Evolutionary conservation across 2,113 vertebrate species (phyloP), one percentile per base, ranked within the genome.

Genomic region (Peromyscus californicus): DNA sequence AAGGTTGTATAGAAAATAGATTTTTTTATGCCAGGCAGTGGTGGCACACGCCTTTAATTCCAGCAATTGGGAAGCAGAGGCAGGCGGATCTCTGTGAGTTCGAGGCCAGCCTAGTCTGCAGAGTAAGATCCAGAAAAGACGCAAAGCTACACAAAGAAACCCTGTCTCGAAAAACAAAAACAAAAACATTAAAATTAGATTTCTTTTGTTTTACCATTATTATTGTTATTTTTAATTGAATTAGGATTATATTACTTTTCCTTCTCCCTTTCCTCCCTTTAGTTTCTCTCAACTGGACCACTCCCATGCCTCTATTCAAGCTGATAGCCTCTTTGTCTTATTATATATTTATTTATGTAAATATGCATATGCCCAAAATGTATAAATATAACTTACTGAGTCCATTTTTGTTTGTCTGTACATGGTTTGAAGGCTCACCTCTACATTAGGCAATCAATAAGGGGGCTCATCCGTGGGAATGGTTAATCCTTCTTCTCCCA

Each of bases 1-100:
- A 97, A 93, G 84, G 29, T 88, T 84, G 15, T 45, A 65, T 65
- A 15, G n/a, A 59, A 94, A 91, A 59, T 94, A 94, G 65, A 93
- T 29, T 76, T 97, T 57, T 51, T 51, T 51, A 51, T 51, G 51
- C 51, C 51, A 51, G 51, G 51, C 51, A 8, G 8, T 51, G 51
- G 51, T 51, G 51, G 51, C 10, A 1, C 51, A 51, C 51, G 1
- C 51, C 51, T 51, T 51, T 51, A 9, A 51, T 51, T 11, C 51
- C 51, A 51, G 51, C 51, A 51, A 1, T 51, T 51, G 51, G 10
- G 51, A 51, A 8, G 51, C 51, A 51, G 51, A 51, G 51, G 51
- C 51, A 51, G 10, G 51, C 1, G 51, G 51, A 51, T 51, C 51
- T 51, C 51, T 51, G 48, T 51, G 51, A 51, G 51, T 51, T 11